Conservation (phyloP, 1,140 invertebrate species). For the Leptopilina boulardi region DNA sequence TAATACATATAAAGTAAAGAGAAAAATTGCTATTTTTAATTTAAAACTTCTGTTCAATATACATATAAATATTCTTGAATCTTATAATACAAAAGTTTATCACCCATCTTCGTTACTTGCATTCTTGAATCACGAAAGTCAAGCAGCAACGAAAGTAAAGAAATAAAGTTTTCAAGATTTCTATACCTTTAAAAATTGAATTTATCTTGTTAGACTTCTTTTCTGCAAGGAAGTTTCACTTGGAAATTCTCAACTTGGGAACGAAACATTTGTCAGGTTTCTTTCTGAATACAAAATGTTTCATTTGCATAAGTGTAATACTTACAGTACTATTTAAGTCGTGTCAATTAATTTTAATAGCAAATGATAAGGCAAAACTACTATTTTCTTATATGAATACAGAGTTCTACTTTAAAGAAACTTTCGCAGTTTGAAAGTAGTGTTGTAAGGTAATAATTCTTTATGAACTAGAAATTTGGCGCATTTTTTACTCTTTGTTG, state of each 20-base stretch:
- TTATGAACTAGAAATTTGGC: too few species aligned
- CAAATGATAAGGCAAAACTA: neutral
- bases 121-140: too few species aligned
- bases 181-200: neutral
- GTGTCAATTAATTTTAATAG: neutral
- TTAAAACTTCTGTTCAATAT: neutral
- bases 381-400: neutral
- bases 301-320: neutral
- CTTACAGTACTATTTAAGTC: neutral
- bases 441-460: too few species aligned
- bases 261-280: neutral
- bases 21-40: neutral
- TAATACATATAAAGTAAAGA: too few species aligned
- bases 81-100: too few species aligned
- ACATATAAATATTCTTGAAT: too few species aligned
- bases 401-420: neutral
- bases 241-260: neutral
- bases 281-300: neutral
- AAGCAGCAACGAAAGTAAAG: too few species aligned
- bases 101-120: too few species aligned
- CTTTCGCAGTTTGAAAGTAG: neutral
- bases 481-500: too few species aligned
- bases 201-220: neutral
- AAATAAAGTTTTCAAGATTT: constrained; percentile 8
- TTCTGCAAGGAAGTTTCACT: neutral